These are phyloP conservation scores for Lepidotrigona ventralis DNA, from an alignment of 1,140 invertebrate genomes.

Conservation along the genomic window DNA sequence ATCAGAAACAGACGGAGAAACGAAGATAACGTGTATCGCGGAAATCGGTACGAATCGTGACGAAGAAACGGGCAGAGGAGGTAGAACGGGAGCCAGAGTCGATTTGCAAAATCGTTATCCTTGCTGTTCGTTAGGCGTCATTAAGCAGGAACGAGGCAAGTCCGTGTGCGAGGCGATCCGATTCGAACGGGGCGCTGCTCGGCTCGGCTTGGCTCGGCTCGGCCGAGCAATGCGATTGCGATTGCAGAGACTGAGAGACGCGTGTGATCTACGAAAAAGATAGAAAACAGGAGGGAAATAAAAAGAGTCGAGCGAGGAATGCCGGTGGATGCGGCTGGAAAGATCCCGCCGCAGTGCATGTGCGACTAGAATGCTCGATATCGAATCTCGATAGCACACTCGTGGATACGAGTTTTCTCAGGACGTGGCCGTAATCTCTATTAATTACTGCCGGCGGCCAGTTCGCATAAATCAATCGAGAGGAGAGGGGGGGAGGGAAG, in stretches of 20 bases:
- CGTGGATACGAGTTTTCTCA: conserved; percentile 31
- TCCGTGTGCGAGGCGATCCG: neutral
- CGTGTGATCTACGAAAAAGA: neutral
- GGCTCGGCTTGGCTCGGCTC: neutral
- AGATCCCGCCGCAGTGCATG: neutral
- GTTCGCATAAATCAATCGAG: conserved; percentile 35
- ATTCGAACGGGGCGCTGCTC: neutral
- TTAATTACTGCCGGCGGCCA: conserved; percentile 34
- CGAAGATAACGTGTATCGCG: neutral
- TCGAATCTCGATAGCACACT: conserved; percentile 27
- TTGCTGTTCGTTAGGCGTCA: conserved; percentile 1
- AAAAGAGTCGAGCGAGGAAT: neutral
- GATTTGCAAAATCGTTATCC: conserved; percentile 14
- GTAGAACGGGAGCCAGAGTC: neutral
- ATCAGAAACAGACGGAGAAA: too few species aligned
- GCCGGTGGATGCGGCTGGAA: neutral
- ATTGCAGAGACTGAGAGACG: neutral
- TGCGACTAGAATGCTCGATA: conserved; percentile 26
- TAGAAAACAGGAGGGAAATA: neutral
- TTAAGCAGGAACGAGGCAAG: conserved; percentile 7
- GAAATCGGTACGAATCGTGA: neutral
- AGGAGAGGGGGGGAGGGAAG: neutral
- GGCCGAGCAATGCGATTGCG: neutral
- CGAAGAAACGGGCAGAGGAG: neutral
- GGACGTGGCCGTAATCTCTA: conserved; percentile 33